Base-by-base conservation (phyloP, 2,797 vertebrate species). In the Sebastes baramenuke region DNA sequence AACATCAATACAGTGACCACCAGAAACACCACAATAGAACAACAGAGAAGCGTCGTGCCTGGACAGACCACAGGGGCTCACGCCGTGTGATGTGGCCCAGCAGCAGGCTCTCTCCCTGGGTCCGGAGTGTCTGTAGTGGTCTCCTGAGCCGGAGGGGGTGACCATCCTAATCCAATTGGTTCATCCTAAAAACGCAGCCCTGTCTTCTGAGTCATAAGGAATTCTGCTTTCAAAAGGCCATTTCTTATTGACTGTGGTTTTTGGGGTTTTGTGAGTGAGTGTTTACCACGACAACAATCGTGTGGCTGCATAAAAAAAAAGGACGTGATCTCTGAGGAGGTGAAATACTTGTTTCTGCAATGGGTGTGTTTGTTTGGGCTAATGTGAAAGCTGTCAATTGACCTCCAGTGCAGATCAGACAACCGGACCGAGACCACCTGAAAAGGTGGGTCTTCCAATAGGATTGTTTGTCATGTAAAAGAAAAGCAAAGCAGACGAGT, bases 71-170 rank as follows among this genome's bases (percentile, higher is more conserved):
- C 84, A 89, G 81, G 88, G 84, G 76, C 86, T 72, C 1, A 8
- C 6, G 65, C 78, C 70, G 80, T 89, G 87, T 93, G 91, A 94
- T 92, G 92, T 93, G 92, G 91, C 85, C 86, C 70, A 46, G 85
- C 71, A 80, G 67, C 54, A 46, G 75, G 77, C 83, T 75, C 82
- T 69, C 56, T 77, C 56, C 36, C 76, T 76, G 79, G 88, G 76
- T 77, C 8, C 62, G 1, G 7, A 30, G 42, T 61, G 80, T 84
- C 80, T 91, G 90, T 85, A 87, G 88, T 89, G 87, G 88, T 90
- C 84, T 80, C 62, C 58, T 60, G 73, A 70, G 62, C 82, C 22
- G n/a, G 79, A 86, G 82, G 86, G 75, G 79, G 58, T 38, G 81
- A 88, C 71, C 65, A 72, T 72, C 75, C 81, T 81, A 58, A 84